Evolutionary conservation across 2,113 vertebrate species (phyloP).

Genomic region (Emydura subglobosa): DNA sequence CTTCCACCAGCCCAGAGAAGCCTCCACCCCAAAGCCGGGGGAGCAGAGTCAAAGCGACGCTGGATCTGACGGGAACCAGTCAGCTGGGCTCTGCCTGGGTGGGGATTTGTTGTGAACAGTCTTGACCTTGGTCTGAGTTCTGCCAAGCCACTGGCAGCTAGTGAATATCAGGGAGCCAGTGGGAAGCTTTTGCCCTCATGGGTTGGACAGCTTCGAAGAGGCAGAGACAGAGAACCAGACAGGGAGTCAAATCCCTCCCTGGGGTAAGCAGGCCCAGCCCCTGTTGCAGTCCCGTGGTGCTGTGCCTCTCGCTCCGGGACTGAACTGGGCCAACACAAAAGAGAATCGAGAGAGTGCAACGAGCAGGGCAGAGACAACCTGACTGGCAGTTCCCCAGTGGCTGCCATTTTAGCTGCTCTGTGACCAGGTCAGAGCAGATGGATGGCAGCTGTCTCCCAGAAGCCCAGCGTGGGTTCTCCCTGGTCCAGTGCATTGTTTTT

Average conservation of each 20-base stretch:
- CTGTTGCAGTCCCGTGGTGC: background rate
- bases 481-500: background rate
- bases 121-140: background rate
- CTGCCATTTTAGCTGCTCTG: background rate
- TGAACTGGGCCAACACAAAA: background rate
- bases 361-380: background rate
- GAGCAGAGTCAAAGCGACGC: background rate
- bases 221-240: slow-evolving; percentile 18
- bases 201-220: background rate
- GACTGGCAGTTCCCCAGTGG: background rate
- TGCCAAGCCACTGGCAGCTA: background rate
- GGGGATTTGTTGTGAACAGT: background rate
- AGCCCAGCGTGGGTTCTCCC: fast-evolving
- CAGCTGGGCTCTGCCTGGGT: background rate
- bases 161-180: background rate
- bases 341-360: fast-evolving
- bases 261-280: background rate
- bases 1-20: background rate
- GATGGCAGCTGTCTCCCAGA: background rate
- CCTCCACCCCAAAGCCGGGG: background rate
- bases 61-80: background rate
- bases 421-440: background rate
- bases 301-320: background rate
- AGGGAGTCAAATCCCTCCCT: background rate
- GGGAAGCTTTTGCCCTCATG: background rate